Conservation (phyloP, 2,888 invertebrate species). For the Acleris cristana region DNA sequence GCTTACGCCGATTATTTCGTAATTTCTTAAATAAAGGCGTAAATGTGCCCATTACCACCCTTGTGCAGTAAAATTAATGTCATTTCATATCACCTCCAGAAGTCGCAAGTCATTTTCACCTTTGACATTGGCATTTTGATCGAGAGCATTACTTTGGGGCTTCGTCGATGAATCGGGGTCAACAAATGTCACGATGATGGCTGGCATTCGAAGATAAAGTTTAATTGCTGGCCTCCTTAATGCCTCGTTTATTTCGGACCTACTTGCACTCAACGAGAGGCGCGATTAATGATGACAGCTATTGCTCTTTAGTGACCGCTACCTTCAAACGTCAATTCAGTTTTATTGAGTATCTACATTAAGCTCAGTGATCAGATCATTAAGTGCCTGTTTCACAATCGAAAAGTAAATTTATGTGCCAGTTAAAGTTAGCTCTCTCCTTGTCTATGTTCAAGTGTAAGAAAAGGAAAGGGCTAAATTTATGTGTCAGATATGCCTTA, state of each 20-base stretch:
- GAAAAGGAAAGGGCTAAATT: no score
- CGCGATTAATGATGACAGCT: conserved; percentile 12
- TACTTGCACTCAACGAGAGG: conserved; percentile 15
- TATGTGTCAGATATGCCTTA: no score
- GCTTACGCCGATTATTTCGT: conserved; percentile 23
- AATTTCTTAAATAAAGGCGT: conserved; percentile 33
- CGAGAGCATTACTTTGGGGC: conserved; percentile 33
- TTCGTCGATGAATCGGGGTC: conserved; percentile 37
- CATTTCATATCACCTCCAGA: conserved; percentile 25
- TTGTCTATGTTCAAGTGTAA: no score
- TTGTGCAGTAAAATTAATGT: conserved; percentile 32
- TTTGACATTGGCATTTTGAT: conserved; percentile 38
- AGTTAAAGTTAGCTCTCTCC: no score
- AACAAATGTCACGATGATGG: conserved; percentile 34
- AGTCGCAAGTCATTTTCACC: conserved; percentile 35
- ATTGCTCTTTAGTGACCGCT: conserved; percentile 3
- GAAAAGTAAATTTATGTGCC: no score
- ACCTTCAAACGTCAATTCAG: background rate
- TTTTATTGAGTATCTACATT: background rate
- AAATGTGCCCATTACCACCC: conserved; percentile 35
- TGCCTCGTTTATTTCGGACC: conserved; percentile 29
- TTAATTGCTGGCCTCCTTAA: conserved; percentile 30
- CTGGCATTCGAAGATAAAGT: conserved; percentile 33
- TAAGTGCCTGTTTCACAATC: no score
- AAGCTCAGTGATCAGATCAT: background rate